Percentiles rank a stretch among this genome's conserved stretches.
Conservation (phyloP, 2,113 vertebrate genomes). For the Microtus pennsylvanicus region DNA sequence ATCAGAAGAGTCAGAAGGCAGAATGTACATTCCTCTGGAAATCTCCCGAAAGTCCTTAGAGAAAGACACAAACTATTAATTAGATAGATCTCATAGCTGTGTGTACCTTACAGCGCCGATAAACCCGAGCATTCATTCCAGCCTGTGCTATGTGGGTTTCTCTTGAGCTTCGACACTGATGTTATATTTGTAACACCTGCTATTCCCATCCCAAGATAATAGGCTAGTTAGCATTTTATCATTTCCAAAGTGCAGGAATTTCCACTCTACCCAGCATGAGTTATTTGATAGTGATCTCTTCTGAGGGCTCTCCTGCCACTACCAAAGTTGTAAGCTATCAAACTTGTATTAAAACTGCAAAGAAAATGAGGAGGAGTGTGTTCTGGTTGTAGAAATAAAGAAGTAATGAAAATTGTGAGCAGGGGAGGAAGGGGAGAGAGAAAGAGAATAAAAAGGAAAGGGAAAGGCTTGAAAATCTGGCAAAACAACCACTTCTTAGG, state of each 20-base stretch:
- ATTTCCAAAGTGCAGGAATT: slow-evolving; percentile 58
- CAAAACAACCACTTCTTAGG: not conserved
- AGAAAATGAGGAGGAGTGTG: slow-evolving; percentile 1
- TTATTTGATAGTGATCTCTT: slow-evolving; percentile 62
- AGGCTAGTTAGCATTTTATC: slow-evolving; percentile 73
- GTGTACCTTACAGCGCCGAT: not conserved
- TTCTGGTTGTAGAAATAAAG: slow-evolving; percentile 18
- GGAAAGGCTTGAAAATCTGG: not conserved
- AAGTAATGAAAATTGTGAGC: not conserved
- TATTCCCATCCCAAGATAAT: slow-evolving; percentile 65
- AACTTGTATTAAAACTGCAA: slow-evolving; percentile 24
- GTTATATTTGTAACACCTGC: slow-evolving; percentile 67
- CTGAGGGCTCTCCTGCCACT: slow-evolving; percentile 24
- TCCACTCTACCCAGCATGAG: not conserved
- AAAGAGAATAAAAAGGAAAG: not conserved
- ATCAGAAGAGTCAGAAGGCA: not conserved
- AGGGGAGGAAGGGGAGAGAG: not conserved
- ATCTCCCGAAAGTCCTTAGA: slow-evolving; percentile 19
- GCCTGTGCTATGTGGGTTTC: slow-evolving; percentile 50
- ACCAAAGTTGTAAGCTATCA: not conserved
- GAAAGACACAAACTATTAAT: slow-evolving; percentile 54
- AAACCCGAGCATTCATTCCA: slow-evolving; percentile 20
- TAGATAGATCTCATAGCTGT: slow-evolving; percentile 35
- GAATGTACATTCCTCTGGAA: not conserved
- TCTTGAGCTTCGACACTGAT: slow-evolving; percentile 59